phyloP scores from a whole-genome alignment of 2,113 vertebrate species.

The Crotophaga sulcirostris region DNA sequence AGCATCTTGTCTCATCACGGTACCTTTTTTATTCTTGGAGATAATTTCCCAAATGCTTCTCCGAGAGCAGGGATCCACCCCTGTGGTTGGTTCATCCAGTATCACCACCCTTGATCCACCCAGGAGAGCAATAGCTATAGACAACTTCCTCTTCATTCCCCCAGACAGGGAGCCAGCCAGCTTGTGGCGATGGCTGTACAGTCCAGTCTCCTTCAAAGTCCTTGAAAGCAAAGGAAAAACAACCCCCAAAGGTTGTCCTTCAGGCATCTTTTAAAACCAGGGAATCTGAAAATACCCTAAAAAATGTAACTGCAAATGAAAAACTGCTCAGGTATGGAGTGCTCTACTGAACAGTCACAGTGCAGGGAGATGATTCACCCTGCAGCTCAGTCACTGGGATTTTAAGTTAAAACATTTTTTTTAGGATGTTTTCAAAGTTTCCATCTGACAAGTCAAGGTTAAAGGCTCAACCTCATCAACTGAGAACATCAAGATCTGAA shows the following conservation, averaged over 20 bases:
- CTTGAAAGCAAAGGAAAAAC: conserved; percentile 70
- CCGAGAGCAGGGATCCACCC: conserved; percentile 94
- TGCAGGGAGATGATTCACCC: not conserved
- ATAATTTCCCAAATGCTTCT: conserved; percentile 97
- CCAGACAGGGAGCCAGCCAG: conserved; percentile 89
- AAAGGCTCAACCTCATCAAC: conserved; percentile 26
- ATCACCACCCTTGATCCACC: conserved; percentile 94
- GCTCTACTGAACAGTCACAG: not conserved
- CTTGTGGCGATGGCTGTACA: conserved; percentile 92
- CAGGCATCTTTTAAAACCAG: not conserved
- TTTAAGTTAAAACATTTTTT: conserved; percentile 6
- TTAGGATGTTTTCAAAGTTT: conserved; percentile 25
- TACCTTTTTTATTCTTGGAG: conserved; percentile 92
- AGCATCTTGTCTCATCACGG: not conserved
- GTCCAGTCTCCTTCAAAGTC: conserved; percentile 89
- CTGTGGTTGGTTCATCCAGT: conserved; percentile 95
- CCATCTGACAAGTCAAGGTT: conserved; percentile 37
- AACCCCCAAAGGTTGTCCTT: not conserved
- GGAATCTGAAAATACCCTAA: not conserved
- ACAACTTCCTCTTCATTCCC: conserved; percentile 97
- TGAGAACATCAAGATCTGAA: conserved; percentile 22
- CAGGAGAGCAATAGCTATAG: conserved; percentile 96
- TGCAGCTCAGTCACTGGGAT: not conserved
- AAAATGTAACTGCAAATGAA: not conserved
- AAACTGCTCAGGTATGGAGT: not conserved